Base-by-base conservation (phyloP, 2,113 vertebrate genomes). In the Triplophysa siluroides region DNA sequence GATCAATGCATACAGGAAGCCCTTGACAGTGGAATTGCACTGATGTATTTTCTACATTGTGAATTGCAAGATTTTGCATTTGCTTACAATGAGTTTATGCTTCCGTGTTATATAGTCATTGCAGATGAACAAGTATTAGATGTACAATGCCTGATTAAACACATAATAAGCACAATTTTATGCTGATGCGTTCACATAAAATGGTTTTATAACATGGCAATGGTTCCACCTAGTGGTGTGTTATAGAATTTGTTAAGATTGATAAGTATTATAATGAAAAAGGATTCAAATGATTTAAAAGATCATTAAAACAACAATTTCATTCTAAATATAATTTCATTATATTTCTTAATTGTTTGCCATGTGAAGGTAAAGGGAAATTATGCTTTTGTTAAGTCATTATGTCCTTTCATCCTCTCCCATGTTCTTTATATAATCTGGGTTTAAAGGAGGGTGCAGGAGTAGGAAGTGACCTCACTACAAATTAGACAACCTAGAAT, bases 381-480 rank as follows among this genome's bases (percentile, higher is more conserved):
- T 43, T 63, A 8, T 50, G 24, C 24, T 41, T 11, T 23, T 29
- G 26, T 26, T 29, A 43, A 21, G 2, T n/a, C 45, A 62, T 61
- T 54, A 18, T 12, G n/a, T 8, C 8, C 18, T n/a, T 11, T n/a
- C 16, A 2, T 69, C 38, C 2, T 60, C 58, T 62, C 41, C 8
- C 29, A 38, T 62, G 26, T 63, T 43, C 50, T 29, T 41, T 18
- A 47, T 13, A 38, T 81, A 84, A 79, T 84, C 67, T 80, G 80
- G 47, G 45, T 76, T 58, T 82, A 58, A 74, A 74, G 78, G 83
- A 79, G 78, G 66, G 60, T 19, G 43, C 16, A 24, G 66, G 67
- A 77, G 47, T 75, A 69, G 64, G 67, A 52, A 79, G 26, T 63
- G 47, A 14, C n/a, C 54, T 73, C 75, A 85, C 54, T 10, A n/a